Percentiles rank a stretch among this genome's conserved stretches.
phyloP scores from a whole-genome alignment of 2,113 vertebrate species.

The Mesocricetus auratus region DNA sequence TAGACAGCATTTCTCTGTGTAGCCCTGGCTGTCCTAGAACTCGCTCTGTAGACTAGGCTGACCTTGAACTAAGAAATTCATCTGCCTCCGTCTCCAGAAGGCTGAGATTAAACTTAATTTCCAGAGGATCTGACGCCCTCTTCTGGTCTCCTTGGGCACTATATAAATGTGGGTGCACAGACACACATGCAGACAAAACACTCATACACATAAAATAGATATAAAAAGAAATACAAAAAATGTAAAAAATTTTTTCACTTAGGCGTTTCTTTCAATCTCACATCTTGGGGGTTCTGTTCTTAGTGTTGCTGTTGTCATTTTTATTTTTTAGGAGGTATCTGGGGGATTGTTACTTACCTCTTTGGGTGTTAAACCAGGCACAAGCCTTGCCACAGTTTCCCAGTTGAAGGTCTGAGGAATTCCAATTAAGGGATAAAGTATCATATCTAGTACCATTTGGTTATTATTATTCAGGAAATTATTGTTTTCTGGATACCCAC shows the following conservation, averaged over 20 bases:
- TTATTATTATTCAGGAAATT: slow-evolving; percentile 97
- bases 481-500: slow-evolving; percentile 95
- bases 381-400: slow-evolving; percentile 96
- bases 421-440: slow-evolving; percentile 94
- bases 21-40: neutral
- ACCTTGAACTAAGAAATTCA: neutral
- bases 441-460: slow-evolving; percentile 97
- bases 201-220: neutral
- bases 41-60: neutral
- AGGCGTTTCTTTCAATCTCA: neutral
- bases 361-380: slow-evolving; percentile 96
- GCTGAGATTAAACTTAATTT: neutral
- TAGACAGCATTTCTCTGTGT: neutral
- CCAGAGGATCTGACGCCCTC: no score
- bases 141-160: neutral
- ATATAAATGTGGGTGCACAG: neutral
- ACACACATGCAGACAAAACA: neutral
- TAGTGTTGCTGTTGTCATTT: neutral
- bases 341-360: slow-evolving; percentile 89
- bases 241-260: neutral
- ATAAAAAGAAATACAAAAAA: neutral
- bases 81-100: neutral
- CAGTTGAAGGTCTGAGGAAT: slow-evolving; percentile 96
- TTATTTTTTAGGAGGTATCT: neutral
- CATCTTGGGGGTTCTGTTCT: neutral